Evolutionary conservation across 2,113 vertebrate species (phyloP).

Genomic region (Benitochromis conjunctus): DNA sequence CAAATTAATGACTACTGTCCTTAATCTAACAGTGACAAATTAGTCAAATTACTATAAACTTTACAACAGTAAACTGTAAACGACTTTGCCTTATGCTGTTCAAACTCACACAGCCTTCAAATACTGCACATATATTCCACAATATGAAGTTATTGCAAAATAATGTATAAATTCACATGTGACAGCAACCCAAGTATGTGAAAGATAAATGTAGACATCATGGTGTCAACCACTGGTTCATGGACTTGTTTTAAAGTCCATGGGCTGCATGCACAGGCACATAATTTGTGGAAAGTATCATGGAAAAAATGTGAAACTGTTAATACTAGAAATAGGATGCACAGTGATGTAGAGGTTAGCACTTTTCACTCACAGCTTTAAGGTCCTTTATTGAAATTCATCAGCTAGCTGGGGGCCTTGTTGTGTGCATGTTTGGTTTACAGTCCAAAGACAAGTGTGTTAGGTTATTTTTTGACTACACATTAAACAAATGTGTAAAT

Average conservation of each 20-base stretch:
- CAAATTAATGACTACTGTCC: neutral
- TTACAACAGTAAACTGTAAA: neutral
- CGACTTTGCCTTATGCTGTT: neutral
- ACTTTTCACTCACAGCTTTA: neutral
- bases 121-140: accelerated
- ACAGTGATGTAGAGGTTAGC: neutral
- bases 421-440: neutral
- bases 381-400: neutral
- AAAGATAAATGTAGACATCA: neutral
- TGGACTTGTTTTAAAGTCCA: neutral
- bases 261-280: neutral
- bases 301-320: accelerated
- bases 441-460: neutral
- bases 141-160: too few species aligned
- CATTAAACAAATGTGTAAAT: neutral
- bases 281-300: neutral
- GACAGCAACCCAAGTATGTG: neutral
- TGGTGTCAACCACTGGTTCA: neutral
- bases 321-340: neutral
- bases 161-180: neutral
- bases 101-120: neutral
- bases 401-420: accelerated
- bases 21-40: neutral
- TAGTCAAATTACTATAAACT: neutral
- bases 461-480: neutral